Conservation (phyloP, 2,113 vertebrate genomes). For the Mandrillus leucophaeus region DNA sequence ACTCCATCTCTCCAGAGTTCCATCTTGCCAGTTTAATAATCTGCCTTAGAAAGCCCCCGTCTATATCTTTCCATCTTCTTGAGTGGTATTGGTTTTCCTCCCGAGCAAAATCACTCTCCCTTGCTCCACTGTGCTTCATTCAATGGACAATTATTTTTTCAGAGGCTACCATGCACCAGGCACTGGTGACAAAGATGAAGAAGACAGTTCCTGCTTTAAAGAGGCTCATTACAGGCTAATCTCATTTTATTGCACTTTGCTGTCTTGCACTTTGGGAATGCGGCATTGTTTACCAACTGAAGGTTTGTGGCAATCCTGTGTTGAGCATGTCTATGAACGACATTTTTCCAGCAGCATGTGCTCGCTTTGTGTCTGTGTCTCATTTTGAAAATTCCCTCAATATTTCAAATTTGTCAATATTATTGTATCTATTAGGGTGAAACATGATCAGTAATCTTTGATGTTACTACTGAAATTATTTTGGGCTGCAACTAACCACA, state of each 20-base stretch:
- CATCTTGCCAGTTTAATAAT: slow-evolving; percentile 45
- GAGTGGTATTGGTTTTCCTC: not conserved
- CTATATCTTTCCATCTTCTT: not conserved
- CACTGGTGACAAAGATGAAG: not conserved
- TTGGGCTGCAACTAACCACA: not conserved
- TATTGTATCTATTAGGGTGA: not conserved
- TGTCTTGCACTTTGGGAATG: not conserved
- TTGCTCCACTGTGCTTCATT: not conserved
- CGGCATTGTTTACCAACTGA: not conserved
- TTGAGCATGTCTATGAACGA: not conserved
- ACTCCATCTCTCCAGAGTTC: not conserved
- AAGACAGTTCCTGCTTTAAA: slow-evolving; percentile 18
- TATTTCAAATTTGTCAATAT: not conserved
- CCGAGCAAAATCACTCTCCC: not conserved
- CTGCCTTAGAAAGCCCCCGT: slow-evolving; percentile 16
- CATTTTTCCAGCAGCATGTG: not conserved
- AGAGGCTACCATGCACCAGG: not conserved
- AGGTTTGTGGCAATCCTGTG: not conserved
- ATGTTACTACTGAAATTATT: not conserved
- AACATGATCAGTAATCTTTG: not conserved
- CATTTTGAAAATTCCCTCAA: not conserved
- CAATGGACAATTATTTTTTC: not conserved
- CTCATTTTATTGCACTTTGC: not conserved
- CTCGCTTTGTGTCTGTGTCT: not conserved
- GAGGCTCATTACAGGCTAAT: not conserved